Percentiles rank a stretch among this genome's conserved stretches.
Conservation (phyloP, 2,113 vertebrate genomes). For the Anser brachyrhynchus region DNA sequence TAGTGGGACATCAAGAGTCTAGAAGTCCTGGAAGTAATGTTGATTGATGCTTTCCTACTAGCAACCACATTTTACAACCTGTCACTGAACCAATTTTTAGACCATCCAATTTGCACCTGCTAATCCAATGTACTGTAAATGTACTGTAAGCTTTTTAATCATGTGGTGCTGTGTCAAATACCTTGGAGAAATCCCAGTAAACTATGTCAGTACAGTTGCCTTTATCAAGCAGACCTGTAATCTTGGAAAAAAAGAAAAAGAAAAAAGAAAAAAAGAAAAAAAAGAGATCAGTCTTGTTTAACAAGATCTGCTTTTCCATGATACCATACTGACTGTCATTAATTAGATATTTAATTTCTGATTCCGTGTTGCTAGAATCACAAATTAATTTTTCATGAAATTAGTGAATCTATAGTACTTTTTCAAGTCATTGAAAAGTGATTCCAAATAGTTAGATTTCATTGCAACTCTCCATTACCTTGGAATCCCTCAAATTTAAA, state of each 20-base stretch:
- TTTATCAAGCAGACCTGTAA: conserved; percentile 41
- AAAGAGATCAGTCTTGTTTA: conserved; percentile 7
- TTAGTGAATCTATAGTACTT: not conserved
- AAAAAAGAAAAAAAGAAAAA: not conserved
- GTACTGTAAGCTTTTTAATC: not conserved
- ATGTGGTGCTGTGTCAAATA: not conserved
- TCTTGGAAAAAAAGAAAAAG: not conserved
- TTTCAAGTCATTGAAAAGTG: not conserved
- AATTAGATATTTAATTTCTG: conserved; percentile 58
- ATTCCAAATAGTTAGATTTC: not conserved
- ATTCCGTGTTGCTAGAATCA: conserved; percentile 16
- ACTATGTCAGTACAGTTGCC: conserved; percentile 21
- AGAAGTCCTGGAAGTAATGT: not conserved
- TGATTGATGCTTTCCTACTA: not conserved
- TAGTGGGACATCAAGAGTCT: not conserved
- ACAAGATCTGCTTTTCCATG: conserved; percentile 36
- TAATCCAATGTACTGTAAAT: not conserved
- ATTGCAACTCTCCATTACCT: not conserved
- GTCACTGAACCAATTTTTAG: not conserved
- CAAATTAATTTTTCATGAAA: conserved; percentile 14
- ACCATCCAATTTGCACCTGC: not conserved
- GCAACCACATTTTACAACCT: not conserved
- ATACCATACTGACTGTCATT: conserved; percentile 8
- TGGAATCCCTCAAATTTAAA: not conserved
- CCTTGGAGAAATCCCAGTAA: conserved; percentile 54